phyloP scores from a whole-genome alignment of 2,797 vertebrate species.

The Hafferia zeledoni region DNA sequence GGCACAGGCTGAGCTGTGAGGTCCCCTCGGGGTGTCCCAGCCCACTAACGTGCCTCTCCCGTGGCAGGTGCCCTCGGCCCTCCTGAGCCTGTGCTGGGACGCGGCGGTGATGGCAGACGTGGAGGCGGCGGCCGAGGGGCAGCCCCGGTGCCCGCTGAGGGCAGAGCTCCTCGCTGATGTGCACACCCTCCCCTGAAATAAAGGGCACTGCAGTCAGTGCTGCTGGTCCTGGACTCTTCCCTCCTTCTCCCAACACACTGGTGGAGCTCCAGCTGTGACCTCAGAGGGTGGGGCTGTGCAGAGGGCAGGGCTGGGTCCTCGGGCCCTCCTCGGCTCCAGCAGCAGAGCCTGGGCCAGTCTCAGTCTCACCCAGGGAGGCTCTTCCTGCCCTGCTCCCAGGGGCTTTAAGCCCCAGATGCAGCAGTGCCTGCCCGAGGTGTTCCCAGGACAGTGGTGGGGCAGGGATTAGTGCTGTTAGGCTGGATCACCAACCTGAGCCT shows the following conservation, averaged over 20 bases:
- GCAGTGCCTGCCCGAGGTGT: not conserved
- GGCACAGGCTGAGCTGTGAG: fast-evolving
- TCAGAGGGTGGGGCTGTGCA: not conserved
- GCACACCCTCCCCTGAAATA: conserved; percentile 83
- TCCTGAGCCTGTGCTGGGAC: conserved; percentile 89
- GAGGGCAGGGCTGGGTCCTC: not conserved
- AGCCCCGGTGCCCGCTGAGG: conserved; percentile 74
- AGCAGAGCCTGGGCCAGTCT: fast-evolving
- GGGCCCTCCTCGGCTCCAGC: not conserved
- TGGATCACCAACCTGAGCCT: not conserved
- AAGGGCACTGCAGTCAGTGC: conserved; percentile 13
- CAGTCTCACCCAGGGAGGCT: not conserved
- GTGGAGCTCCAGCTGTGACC: not conserved
- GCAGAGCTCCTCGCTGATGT: conserved; percentile 80
- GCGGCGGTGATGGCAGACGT: conserved; percentile 86
- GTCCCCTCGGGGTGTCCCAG: not conserved
- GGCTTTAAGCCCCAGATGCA: fast-evolving
- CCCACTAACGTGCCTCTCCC: not conserved
- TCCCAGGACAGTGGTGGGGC: not conserved
- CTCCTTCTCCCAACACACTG: not conserved
- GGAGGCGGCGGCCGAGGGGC: conserved; percentile 78
- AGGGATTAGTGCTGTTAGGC: not conserved
- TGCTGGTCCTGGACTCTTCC: not conserved
- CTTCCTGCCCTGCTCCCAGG: not conserved
- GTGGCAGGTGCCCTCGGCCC: conserved; percentile 88